A percentile compares a stretch with the other conserved stretches of the same genome.
Evolutionary conservation across 2,888 invertebrate genomes (phyloP).

Genomic region (Drosophila percnosoma): DNA sequence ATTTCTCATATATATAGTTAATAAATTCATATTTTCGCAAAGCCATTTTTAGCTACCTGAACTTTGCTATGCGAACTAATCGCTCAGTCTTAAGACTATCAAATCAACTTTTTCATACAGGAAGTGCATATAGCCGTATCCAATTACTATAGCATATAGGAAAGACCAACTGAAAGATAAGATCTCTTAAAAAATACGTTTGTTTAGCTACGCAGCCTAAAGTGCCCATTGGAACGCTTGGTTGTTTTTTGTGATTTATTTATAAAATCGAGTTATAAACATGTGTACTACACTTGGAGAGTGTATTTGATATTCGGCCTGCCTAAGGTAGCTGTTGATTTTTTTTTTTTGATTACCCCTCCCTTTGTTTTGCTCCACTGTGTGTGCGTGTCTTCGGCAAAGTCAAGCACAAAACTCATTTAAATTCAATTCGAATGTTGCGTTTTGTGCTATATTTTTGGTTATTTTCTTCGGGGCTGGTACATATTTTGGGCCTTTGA

Average conservation of each 20-base stretch:
- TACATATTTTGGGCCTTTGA: slow-evolving; percentile 57
- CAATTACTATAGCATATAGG: background rate
- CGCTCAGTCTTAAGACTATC: background rate
- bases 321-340: too few species aligned
- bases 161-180: background rate
- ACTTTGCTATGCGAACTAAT: background rate
- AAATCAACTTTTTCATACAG: fast-evolving
- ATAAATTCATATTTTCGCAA: background rate
- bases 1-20: fast-evolving
- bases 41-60: too few species aligned
- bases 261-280: background rate
- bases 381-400: slow-evolving; percentile 35
- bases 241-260: background rate
- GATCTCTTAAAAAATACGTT: background rate
- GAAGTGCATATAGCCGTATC: background rate
- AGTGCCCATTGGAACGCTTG: background rate
- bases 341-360: slow-evolving; percentile 3
- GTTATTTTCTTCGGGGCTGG: slow-evolving; percentile 25
- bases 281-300: background rate
- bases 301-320: background rate
- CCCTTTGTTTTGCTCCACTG: slow-evolving; percentile 4
- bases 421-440: slow-evolving; percentile 80
- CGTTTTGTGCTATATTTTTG: slow-evolving; percentile 61
- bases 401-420: slow-evolving; percentile 68
- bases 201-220: background rate